Percentiles rank a stretch among this genome's conserved stretches.
These are phyloP conservation scores for Zaprionus gabonicus DNA, from an alignment of 1,140 invertebrate genomes.

Conservation along the genomic window DNA sequence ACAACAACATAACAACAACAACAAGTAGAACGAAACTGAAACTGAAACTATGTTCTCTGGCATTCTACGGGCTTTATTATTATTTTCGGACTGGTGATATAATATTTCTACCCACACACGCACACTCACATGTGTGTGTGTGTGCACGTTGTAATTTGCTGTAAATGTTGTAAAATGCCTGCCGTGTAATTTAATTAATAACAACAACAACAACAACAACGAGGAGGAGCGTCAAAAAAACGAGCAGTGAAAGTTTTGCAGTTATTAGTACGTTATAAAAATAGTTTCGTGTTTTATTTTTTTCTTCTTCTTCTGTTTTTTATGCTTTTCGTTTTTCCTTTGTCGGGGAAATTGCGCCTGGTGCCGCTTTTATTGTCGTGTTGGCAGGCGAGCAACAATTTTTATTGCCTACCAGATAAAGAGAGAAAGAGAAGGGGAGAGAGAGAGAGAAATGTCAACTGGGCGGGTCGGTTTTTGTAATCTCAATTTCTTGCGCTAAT, in stretches of 20 bases:
- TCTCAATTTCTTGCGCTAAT: constrained; percentile 31
- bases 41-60: constrained; percentile 24
- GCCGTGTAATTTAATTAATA: constrained; percentile 82
- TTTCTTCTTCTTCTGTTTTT: not conserved
- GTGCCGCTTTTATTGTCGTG: constrained; percentile 74
- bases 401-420: constrained; percentile 45
- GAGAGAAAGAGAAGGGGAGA: not conserved
- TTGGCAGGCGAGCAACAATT: constrained; percentile 40
- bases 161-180: constrained; percentile 83
- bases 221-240: constrained; percentile 55
- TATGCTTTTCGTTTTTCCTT: not conserved
- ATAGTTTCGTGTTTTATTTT: constrained; percentile 45
- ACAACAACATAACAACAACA: constrained; percentile 14
- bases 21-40: constrained; percentile 46
- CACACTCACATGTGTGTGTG: constrained; percentile 18
- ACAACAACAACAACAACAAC: constrained; percentile 51
- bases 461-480: constrained; percentile 28
- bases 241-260: constrained; percentile 81
- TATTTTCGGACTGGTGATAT: constrained; percentile 72
- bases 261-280: constrained; percentile 82
- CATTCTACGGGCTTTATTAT: constrained; percentile 40
- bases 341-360: constrained; percentile 1
- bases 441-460: constrained; percentile 58
- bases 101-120: constrained; percentile 46
- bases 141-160: constrained; percentile 73